Base-by-base conservation (phyloP, 1,140 invertebrate species). In the Pogonomyrmex barbatus region DNA sequence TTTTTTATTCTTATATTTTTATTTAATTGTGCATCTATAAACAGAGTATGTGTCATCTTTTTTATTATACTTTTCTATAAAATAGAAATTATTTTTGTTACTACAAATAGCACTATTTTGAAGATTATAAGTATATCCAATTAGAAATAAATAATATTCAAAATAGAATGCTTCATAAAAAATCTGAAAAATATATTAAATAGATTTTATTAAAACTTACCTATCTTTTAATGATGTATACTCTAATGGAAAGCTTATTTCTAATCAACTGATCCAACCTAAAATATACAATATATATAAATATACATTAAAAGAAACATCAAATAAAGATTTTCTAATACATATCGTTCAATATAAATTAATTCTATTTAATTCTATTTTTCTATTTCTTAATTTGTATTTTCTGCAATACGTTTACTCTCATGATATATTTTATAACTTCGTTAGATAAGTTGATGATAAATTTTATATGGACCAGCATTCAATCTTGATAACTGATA, bases 61-160 rank as follows among this genome's bases (percentile, higher is more conserved):
- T 60, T 77, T 62, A 60, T 47, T 47, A 47, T 42, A 30, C 10
- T 33, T 91, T 88, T 90, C 73, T 75, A 89, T 86, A 88, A 83
- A 87, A 83, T 86, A 86, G 68, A 86, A 86, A 30, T 54, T 90
- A 87, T 79, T 79, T 84, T 88, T 47, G 47, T 54, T 4, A 50
- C 4, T 85, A n/a, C 8, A 54, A 1, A 68, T 33, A 0, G 4
- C 14, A 62, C 3, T 75, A 3, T 88, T 73, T 39, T 24, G 4
- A 39, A 63, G 78, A 86, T 54, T 78, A 77, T 2, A 42, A 33
- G 8, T 4, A 68, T 10, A 24, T 67, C n/a, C 24, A 33, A 47
- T n/a, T 14, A 50, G 56, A 4, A n/a, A 60, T 60, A 73, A n/a
- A 60, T 71, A 45, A 82, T 12, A 39, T 33, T 33, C 14, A 70